Conservation (phyloP, 2,113 vertebrate genomes). For the Campylorhamphus procurvoides region DNA sequence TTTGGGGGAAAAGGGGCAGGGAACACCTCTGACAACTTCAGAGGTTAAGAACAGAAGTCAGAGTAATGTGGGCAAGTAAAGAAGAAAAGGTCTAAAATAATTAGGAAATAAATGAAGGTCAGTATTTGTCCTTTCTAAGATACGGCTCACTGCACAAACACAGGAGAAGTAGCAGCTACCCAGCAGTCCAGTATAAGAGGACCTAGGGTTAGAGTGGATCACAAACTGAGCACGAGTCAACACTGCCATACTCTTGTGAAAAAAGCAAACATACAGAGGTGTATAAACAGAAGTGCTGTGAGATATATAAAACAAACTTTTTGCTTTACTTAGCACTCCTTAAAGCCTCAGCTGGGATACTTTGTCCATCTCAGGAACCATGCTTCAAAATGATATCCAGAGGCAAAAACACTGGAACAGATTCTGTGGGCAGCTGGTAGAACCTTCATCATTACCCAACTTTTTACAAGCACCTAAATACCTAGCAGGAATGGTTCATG, state of each 20-base stretch:
- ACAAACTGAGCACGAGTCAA: conserved; percentile 20
- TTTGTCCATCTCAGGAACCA: neutral
- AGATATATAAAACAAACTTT: neutral
- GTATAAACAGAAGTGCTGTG: neutral
- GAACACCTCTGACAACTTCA: neutral
- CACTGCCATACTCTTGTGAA: conserved; percentile 39
- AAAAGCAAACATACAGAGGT: conserved; percentile 11
- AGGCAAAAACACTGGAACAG: neutral
- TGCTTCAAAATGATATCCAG: neutral
- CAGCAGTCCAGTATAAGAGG: neutral
- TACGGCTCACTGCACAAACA: neutral
- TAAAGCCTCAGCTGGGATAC: neutral
- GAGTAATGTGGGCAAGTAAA: neutral
- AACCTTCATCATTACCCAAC: neutral
- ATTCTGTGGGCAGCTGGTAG: neutral
- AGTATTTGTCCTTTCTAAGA: neutral
- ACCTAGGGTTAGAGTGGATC: neutral
- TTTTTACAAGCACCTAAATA: neutral
- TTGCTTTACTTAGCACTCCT: neutral
- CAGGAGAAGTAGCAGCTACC: neutral
- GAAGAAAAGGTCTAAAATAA: neutral
- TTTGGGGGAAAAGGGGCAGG: neutral
- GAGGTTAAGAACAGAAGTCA: neutral
- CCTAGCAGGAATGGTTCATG: neutral
- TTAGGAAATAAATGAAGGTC: neutral